Evolutionary conservation across 2,113 vertebrate genomes (phyloP).

Genomic region (Probosciger aterrimus): DNA sequence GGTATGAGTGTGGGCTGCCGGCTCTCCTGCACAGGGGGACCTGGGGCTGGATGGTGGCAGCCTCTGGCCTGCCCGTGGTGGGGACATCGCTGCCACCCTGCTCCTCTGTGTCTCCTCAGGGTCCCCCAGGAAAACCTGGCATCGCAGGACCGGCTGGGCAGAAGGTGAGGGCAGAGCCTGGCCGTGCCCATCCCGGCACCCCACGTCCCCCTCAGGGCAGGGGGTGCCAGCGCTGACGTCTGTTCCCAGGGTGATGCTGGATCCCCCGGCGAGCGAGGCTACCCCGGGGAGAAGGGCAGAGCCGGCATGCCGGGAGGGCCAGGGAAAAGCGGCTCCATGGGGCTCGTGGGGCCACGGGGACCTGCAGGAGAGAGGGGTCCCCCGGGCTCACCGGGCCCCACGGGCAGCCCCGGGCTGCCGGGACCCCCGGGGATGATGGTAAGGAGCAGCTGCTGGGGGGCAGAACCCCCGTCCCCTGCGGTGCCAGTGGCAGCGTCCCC

Average conservation of each 20-base stretch:
- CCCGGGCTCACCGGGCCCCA: conserved; percentile 76
- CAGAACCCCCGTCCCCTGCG: rapidly evolving
- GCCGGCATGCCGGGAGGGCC: conserved; percentile 85
- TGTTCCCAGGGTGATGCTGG: conserved; percentile 82
- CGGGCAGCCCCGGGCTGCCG: conserved; percentile 76
- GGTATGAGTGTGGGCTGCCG: not conserved
- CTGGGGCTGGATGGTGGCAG: rapidly evolving
- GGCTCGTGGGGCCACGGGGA: conserved; percentile 82
- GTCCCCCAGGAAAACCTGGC: conserved; percentile 81
- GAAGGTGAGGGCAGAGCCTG: conserved; percentile 77
- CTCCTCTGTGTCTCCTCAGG: conserved; percentile 71
- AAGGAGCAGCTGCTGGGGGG: not conserved
- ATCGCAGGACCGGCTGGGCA: conserved; percentile 77
- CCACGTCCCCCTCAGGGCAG: not conserved
- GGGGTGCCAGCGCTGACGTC: not conserved
- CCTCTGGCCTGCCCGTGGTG: not conserved
- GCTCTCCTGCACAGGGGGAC: rapidly evolving
- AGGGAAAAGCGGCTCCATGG: conserved; percentile 84
- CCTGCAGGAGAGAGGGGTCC: conserved; percentile 88
- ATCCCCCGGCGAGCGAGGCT: conserved; percentile 78
- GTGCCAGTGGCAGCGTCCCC: rapidly evolving
- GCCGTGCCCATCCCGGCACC: rapidly evolving
- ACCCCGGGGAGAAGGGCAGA: conserved; percentile 88
- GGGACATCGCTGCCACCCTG: not conserved
- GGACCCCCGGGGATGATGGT: conserved; percentile 89